phyloP scores from a whole-genome alignment of 2,113 vertebrate genomes.

The Noctilio leporinus region DNA sequence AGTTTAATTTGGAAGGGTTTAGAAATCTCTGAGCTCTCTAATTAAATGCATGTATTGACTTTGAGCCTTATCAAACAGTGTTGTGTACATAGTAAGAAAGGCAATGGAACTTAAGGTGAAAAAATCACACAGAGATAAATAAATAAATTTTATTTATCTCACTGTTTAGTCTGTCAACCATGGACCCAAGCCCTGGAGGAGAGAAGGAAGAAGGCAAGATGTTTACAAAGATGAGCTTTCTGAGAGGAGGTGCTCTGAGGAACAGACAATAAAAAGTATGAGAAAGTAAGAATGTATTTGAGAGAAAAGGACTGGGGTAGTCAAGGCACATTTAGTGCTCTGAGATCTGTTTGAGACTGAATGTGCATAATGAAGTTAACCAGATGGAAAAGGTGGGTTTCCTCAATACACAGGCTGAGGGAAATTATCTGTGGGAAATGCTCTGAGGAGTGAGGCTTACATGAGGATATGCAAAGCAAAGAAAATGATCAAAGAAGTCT shows the following conservation, averaged over 20 bases:
- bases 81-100: background rate
- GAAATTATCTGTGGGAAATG: background rate
- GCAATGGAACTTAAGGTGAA: background rate
- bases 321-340: background rate
- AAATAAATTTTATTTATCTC: background rate
- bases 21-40: background rate
- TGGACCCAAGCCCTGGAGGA: background rate
- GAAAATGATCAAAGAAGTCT: background rate
- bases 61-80: background rate
- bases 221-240: background rate
- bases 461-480: background rate
- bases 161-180: background rate
- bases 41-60: background rate
- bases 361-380: background rate
- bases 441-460: background rate
- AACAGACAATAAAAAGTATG: background rate
- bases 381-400: background rate
- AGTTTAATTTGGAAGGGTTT: background rate
- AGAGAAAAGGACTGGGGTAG: background rate
- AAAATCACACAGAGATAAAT: background rate
- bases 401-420: background rate
- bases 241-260: background rate
- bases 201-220: background rate
- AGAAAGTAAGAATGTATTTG: background rate
- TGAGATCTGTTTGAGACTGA: background rate